Percentiles rank a stretch among this genome's conserved stretches.
These are phyloP conservation scores for Falco novaeseelandiae DNA, from an alignment of 2,797 vertebrate genomes.

Conservation along the genomic window DNA sequence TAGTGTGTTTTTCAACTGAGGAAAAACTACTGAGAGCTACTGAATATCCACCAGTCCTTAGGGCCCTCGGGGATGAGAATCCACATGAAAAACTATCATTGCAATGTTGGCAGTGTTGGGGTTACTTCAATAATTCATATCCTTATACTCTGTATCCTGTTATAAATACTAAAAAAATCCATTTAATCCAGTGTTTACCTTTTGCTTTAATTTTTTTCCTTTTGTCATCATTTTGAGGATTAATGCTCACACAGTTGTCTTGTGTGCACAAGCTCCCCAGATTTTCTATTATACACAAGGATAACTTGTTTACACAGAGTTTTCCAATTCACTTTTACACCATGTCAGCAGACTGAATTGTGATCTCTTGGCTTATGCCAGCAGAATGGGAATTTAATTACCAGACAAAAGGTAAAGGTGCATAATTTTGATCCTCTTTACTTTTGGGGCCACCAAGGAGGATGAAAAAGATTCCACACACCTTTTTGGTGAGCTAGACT, in stretches of 20 bases:
- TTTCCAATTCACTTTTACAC: slow-evolving; percentile 17
- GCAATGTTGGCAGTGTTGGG: fast-evolving
- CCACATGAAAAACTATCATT: background rate
- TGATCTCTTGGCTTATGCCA: background rate
- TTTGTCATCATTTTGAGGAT: background rate
- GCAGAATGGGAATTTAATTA: background rate
- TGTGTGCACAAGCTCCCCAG: background rate
- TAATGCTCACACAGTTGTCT: background rate
- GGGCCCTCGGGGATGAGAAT: background rate
- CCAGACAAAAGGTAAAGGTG: background rate
- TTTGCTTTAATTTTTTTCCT: slow-evolving; percentile 6
- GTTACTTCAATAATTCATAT: slow-evolving; percentile 4
- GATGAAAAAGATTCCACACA: background rate
- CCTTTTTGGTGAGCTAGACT: background rate
- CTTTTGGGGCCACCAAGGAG: background rate
- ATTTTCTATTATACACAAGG: background rate
- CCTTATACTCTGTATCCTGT: background rate
- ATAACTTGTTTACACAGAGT: background rate
- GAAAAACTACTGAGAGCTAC: background rate
- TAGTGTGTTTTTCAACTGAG: background rate
- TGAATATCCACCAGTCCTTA: background rate
- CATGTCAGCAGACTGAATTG: background rate
- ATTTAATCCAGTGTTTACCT: background rate
- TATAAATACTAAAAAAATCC: background rate
- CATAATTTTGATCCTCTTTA: background rate